Conservation (phyloP, 53 echinoderm and acorn worm genomes). For the Hippasteria phrygiana region DNA sequence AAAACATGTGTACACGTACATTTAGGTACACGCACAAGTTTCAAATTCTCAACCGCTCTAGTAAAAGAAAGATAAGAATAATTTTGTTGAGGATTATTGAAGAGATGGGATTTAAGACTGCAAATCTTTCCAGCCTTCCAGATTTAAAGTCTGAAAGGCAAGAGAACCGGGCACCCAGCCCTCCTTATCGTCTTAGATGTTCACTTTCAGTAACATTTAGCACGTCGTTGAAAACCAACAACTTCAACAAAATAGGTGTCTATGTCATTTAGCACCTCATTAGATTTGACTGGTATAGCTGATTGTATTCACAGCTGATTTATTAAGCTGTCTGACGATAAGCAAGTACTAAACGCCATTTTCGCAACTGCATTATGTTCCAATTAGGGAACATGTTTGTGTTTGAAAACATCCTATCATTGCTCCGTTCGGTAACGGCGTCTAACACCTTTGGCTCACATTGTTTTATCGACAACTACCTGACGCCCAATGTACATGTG, state of each 20-base stretch:
- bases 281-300: not conserved
- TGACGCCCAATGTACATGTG: not conserved
- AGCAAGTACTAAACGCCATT: not conserved
- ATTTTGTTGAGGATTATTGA: no score
- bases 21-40: no score
- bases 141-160: no score
- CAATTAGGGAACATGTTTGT: not conserved
- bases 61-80: not conserved
- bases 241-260: not conserved
- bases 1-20: no score
- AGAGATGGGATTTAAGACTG: no score
- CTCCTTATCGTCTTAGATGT: not conserved
- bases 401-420: not conserved
- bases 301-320: not conserved
- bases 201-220: not conserved
- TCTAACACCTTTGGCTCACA: not conserved
- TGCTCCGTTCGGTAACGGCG: not conserved
- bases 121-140: no score
- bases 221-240: not conserved
- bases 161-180: no score
- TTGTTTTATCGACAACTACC: not conserved
- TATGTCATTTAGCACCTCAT: constrained; percentile 18
- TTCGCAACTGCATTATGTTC: not conserved
- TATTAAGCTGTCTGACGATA: constrained; percentile 26
- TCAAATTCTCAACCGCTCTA: no score